phyloP scores from a whole-genome alignment of 2,888 invertebrate species.

The Volucella inflata region DNA sequence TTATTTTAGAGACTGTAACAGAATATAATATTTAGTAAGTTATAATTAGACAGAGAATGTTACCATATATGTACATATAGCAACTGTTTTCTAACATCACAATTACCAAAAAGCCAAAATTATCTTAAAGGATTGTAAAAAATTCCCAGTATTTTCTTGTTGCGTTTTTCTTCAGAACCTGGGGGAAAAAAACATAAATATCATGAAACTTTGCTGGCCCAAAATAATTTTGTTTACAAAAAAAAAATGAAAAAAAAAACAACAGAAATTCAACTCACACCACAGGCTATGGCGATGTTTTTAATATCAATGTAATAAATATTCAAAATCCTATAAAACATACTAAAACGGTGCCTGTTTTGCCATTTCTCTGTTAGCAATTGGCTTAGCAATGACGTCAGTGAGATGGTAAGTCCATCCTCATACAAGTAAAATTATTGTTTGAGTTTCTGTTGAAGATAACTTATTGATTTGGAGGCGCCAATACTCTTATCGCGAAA shows the following conservation, averaged over 20 bases:
- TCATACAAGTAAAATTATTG: slow-evolving; percentile 7
- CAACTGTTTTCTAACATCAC: neutral
- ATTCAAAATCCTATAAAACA: slow-evolving; percentile 25
- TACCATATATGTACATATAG: neutral
- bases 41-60: too few species aligned
- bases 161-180: neutral
- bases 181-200: neutral
- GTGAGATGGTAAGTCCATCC: slow-evolving; percentile 18
- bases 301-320: slow-evolving; percentile 45
- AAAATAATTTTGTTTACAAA: slow-evolving; percentile 47
- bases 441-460: neutral
- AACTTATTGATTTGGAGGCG: neutral
- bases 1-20: too few species aligned
- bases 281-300: slow-evolving; percentile 11
- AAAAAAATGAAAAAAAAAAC: slow-evolving; percentile 6
- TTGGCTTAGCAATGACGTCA: slow-evolving; percentile 36
- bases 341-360: neutral
- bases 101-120: slow-evolving; percentile 20
- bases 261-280: neutral
- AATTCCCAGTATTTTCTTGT: slow-evolving; percentile 25
- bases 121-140: slow-evolving; percentile 25
- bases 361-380: slow-evolving; percentile 32
- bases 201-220: slow-evolving; percentile 14
- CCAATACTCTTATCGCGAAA: slow-evolving; percentile 28
- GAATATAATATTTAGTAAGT: too few species aligned